These are phyloP conservation scores for Drosophila niveifrons DNA, from an alignment of 2,888 invertebrate species.

Conservation along the genomic window DNA sequence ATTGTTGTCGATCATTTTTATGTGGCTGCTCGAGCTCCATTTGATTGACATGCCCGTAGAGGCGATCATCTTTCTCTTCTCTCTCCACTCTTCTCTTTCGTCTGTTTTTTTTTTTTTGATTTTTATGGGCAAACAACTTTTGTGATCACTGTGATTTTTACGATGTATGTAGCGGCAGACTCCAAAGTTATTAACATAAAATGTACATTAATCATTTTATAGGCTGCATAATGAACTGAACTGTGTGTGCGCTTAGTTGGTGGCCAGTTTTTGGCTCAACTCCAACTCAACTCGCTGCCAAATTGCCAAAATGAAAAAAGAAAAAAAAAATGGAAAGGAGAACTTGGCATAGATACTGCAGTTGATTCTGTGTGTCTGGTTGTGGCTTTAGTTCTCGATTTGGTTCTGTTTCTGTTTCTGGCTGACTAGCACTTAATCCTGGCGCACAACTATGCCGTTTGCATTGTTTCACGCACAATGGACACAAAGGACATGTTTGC, in stretches of 20 bases:
- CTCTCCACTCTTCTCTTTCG: conserved; percentile 4
- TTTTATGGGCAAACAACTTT: conserved; percentile 63
- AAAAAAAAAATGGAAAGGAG: conserved; percentile 4
- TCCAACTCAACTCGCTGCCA: conserved; percentile 40
- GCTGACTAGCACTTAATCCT: conserved; percentile 80
- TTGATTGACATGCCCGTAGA: conserved; percentile 73
- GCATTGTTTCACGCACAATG: conserved; percentile 84
- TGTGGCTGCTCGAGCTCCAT: conserved; percentile 47
- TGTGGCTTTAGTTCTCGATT: conserved; percentile 41
- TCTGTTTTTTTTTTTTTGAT: conserved; percentile 3
- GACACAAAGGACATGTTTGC: conserved; percentile 85
- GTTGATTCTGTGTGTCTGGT: conserved; percentile 18
- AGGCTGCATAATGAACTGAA: conserved; percentile 68
- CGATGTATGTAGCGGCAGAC: conserved; percentile 46
- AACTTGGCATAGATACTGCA: conserved; percentile 46
- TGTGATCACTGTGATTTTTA: conserved; percentile 66
- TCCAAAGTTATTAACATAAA: conserved; percentile 70
- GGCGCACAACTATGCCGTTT: conserved; percentile 84
- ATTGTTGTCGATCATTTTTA: conserved; percentile 81
- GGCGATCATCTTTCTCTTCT: conserved; percentile 60
- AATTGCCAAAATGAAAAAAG: conserved; percentile 42
- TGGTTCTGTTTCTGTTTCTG: conserved; percentile 33
- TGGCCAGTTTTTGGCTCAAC: conserved; percentile 49
- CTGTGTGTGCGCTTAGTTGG: conserved; percentile 40
- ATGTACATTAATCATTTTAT: conserved; percentile 76